phyloP scores from a whole-genome alignment of 2,113 vertebrate species.

The Osmerus eperlanus region DNA sequence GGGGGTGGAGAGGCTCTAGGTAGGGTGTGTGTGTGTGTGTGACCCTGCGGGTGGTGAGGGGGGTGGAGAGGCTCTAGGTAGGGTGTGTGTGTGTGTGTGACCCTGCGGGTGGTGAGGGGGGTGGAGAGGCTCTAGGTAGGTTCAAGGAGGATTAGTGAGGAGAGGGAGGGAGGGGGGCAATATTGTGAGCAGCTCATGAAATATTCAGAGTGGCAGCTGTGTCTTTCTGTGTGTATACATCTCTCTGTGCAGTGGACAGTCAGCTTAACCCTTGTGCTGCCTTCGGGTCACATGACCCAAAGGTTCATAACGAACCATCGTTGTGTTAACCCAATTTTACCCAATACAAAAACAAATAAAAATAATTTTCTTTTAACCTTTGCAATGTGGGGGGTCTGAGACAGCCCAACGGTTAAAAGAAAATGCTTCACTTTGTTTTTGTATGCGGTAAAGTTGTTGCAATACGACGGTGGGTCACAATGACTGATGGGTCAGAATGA shows the following conservation, averaged over 20 bases:
- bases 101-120: neutral
- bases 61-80: slow-evolving; percentile 6
- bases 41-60: neutral
- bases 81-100: neutral
- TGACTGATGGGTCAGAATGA: too few relatives aligned
- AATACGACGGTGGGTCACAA: too few relatives aligned
- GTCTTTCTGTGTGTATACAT: slow-evolving; percentile 33
- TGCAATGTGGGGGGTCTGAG: too few relatives aligned
- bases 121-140: slow-evolving; percentile 16
- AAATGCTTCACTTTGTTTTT: too few relatives aligned
- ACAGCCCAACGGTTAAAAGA: too few relatives aligned
- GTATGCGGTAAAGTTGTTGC: too few relatives aligned
- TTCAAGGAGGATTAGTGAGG: slow-evolving; percentile 37
- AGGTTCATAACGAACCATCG: too few relatives aligned
- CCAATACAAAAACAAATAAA: too few relatives aligned
- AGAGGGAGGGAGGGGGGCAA: slow-evolving; percentile 20
- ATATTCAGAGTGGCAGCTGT: slow-evolving; percentile 74
- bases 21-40: slow-evolving; percentile 5
- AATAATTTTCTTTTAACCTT: too few relatives aligned
- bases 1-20: slow-evolving; percentile 5
- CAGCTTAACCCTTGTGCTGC: too few relatives aligned
- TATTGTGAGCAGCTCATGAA: slow-evolving; percentile 67
- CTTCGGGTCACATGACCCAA: too few relatives aligned
- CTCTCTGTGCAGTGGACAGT: slow-evolving; percentile 55
- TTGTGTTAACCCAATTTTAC: too few relatives aligned